Conservation (phyloP, 35 echinoderm and acorn worm species). For the Heliocidaris tuberculata region DNA sequence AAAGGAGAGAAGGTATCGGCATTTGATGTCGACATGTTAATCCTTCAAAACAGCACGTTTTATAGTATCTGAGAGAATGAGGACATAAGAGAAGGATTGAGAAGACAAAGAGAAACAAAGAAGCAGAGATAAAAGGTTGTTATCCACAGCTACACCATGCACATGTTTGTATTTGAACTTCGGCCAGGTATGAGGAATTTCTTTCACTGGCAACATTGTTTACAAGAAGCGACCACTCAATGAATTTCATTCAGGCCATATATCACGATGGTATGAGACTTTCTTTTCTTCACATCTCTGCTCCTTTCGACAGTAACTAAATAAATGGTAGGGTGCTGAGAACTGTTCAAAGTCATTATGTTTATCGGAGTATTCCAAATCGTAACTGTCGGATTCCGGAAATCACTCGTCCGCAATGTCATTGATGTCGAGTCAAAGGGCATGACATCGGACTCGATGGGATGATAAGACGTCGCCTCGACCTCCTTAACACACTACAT, state of each 20-base stretch:
- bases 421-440: constrained; percentile 6
- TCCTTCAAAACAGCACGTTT: not conserved
- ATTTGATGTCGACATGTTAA: not conserved
- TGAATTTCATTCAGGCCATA: not conserved
- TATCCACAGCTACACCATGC: not conserved
- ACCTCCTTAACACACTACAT: not conserved
- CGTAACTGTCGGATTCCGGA: not conserved
- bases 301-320: not conserved
- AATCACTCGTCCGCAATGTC: constrained; percentile 9
- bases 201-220: not conserved
- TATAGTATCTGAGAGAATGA: too few relatives aligned
- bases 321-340: not conserved
- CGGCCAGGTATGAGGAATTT: not conserved
- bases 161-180: not conserved
- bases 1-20: not conserved
- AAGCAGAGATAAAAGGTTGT: not conserved
- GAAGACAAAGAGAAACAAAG: not conserved
- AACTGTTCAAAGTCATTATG: constrained; percentile 9
- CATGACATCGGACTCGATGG: not conserved
- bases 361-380: not conserved
- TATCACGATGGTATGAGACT: not conserved
- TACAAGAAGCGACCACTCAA: not conserved
- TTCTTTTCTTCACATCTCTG: not conserved
- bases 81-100: not conserved
- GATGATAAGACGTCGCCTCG: not conserved